A percentile compares a stretch with the other conserved stretches of the same genome.
Conservation (phyloP, 2,113 vertebrate genomes). For the Carassius gibelio region DNA sequence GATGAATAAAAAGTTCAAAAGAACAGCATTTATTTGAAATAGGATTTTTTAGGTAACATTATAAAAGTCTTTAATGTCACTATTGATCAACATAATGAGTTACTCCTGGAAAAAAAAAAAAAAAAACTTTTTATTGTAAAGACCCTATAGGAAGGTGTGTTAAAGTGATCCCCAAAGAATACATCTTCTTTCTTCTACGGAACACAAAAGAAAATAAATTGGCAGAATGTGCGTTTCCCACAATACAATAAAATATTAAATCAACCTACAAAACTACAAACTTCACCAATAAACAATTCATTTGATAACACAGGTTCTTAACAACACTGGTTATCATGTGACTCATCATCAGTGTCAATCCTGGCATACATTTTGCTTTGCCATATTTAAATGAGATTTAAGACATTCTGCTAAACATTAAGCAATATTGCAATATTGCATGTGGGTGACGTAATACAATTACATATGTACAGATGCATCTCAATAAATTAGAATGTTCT, state of each 20-base stretch:
- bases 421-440: too few species aligned
- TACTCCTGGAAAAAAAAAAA: neutral
- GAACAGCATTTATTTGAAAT: neutral
- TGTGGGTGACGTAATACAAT: neutral
- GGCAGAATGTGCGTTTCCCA: neutral
- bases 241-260: neutral
- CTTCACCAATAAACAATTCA: neutral
- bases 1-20: neutral
- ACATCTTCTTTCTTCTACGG: neutral
- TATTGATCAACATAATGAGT: neutral
- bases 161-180: neutral
- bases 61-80: neutral
- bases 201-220: neutral
- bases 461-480: too few species aligned
- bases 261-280: neutral
- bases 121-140: neutral
- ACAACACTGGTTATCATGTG: neutral
- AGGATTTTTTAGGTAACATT: neutral
- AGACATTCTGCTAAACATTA: neutral
- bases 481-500: too few species aligned
- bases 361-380: neutral
- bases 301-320: neutral
- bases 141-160: neutral
- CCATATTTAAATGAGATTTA: neutral
- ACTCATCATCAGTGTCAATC: neutral